Percentiles rank a stretch among this genome's conserved stretches.
These are phyloP conservation scores for Calyptommatus sinebrachiatus DNA, from an alignment of 2,113 vertebrate genomes.

Conservation along the genomic window DNA sequence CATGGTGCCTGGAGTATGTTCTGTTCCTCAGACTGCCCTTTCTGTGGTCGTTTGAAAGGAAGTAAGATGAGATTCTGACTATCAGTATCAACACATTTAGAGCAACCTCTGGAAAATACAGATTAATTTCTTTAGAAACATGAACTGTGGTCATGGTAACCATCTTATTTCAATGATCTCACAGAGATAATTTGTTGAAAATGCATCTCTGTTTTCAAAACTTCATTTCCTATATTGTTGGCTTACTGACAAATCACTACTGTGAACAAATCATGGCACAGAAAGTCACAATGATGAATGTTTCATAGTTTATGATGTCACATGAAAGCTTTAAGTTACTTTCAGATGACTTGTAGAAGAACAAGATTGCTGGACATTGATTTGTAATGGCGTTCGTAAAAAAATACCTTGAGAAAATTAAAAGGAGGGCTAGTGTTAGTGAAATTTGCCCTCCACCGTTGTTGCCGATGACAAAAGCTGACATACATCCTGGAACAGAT, in stretches of 20 bases:
- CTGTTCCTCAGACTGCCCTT: neutral
- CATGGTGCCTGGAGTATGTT: neutral
- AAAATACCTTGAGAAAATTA: neutral
- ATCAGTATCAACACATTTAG: neutral
- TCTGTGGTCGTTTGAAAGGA: neutral
- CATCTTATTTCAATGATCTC: neutral
- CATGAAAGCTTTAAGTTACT: slow-evolving; percentile 2
- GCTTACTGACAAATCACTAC: neutral
- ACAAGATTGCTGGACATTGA: neutral
- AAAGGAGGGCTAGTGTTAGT: accelerated
- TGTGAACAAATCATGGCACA: slow-evolving; percentile 12
- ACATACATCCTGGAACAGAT: neutral
- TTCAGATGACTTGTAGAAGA: neutral
- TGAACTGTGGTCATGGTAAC: neutral
- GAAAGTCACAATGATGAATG: slow-evolving; percentile 5
- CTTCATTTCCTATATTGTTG: neutral
- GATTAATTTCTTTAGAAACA: neutral
- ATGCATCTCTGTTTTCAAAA: neutral
- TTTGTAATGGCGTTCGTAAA: neutral
- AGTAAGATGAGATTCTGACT: neutral
- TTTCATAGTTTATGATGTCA: slow-evolving; percentile 39
- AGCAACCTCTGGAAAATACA: neutral
- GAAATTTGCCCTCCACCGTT: accelerated
- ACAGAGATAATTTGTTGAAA: neutral
- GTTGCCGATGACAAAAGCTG: neutral